A percentile compares a stretch with the other conserved stretches of the same genome.
phyloP scores from a whole-genome alignment of 2,113 vertebrate genomes.

The Psilopsiagon aurifrons region DNA sequence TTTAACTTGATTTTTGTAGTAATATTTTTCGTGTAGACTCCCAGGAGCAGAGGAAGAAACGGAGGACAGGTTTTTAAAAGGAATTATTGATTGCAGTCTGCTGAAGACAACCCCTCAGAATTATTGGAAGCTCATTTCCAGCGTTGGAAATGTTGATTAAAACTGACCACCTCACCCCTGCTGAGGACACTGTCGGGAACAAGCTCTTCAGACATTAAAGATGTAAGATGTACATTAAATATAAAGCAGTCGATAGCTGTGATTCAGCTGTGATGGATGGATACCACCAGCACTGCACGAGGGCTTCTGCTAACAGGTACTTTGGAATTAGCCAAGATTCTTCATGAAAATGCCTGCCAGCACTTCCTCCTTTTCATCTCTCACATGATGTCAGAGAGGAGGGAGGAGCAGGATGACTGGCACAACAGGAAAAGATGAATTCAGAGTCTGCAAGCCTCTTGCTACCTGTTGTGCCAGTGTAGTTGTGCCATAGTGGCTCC shows the following conservation, averaged over 20 bases:
- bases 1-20: background rate
- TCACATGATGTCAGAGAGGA: background rate
- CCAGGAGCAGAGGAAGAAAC: background rate
- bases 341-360: constrained; percentile 1
- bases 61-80: background rate
- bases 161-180: background rate
- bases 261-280: background rate
- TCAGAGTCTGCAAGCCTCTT: background rate
- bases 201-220: constrained; percentile 37
- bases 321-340: background rate
- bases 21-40: background rate
- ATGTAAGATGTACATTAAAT: constrained; percentile 44
- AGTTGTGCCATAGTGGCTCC: background rate
- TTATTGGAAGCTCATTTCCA: constrained; percentile 35
- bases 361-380: background rate
- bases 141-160: constrained; percentile 28
- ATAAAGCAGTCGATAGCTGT: background rate
- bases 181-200: constrained; percentile 54
- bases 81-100: background rate
- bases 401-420: background rate
- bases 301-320: background rate
- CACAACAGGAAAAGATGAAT: background rate
- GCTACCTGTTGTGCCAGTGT: background rate
- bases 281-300: background rate
- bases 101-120: background rate